Conservation (phyloP, 2,113 vertebrate species). For the Cnemophilus loriae region DNA sequence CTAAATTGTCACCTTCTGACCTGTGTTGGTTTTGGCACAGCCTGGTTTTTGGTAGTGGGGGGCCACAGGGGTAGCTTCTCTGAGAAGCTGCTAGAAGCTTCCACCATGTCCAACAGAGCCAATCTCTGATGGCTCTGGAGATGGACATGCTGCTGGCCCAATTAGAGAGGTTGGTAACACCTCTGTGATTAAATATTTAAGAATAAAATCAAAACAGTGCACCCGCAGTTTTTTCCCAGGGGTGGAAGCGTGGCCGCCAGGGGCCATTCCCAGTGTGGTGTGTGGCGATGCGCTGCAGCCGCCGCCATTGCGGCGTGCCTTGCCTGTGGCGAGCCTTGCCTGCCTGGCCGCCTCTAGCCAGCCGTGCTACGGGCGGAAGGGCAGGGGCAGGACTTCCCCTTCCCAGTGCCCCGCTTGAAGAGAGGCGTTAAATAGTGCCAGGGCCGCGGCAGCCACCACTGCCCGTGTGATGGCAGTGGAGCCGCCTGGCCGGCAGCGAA, state of each 20-base stretch:
- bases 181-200: background rate
- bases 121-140: background rate
- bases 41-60: background rate
- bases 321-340: background rate
- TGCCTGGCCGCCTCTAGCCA: background rate
- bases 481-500: rapidly evolving
- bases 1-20: background rate
- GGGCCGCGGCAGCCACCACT: rapidly evolving
- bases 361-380: background rate
- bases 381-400: background rate
- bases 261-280: too few relatives aligned
- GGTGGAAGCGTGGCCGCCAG: background rate
- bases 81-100: background rate
- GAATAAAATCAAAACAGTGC: too few relatives aligned
- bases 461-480: background rate
- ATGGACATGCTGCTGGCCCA: background rate
- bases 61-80: too few relatives aligned
- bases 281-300: too few relatives aligned
- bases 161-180: background rate
- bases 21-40: background rate
- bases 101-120: background rate
- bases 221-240: background rate
- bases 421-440: background rate
- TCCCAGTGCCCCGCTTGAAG: rapidly evolving
- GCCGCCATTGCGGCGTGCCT: too few relatives aligned